A percentile compares a stretch with the other conserved stretches of the same genome.
Evolutionary conservation across 2,888 invertebrate species (phyloP).

Genomic region (Hirtodrosophila histrioides): DNA sequence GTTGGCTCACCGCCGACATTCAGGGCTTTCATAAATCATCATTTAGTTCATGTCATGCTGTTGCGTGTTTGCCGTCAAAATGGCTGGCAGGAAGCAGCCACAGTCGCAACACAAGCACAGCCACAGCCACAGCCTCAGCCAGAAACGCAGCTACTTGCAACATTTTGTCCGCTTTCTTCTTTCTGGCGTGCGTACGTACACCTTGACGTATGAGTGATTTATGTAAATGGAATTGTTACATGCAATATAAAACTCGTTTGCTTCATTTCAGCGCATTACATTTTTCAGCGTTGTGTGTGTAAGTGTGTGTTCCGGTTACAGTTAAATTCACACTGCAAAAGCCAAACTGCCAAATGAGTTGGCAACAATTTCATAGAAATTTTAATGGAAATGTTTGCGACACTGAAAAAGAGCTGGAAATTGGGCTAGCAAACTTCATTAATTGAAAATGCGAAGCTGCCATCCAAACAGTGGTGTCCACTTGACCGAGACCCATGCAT

Average conservation of each 20-base stretch:
- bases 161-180: slow-evolving; percentile 12
- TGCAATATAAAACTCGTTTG: slow-evolving; percentile 33
- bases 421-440: slow-evolving; percentile 35
- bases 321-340: slow-evolving; percentile 28
- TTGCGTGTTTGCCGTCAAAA: slow-evolving; percentile 61
- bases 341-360: slow-evolving; percentile 41
- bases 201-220: slow-evolving; percentile 71
- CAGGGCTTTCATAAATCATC: slow-evolving; percentile 61
- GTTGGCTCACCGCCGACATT: slow-evolving; percentile 10
- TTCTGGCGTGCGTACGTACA: slow-evolving; percentile 37
- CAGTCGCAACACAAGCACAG: neutral
- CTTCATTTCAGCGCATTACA: slow-evolving; percentile 34
- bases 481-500: slow-evolving; percentile 46
- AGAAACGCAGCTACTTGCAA: slow-evolving; percentile 31
- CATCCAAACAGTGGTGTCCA: slow-evolving; percentile 18
- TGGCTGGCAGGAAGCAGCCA: slow-evolving; percentile 30
- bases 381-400: slow-evolving; percentile 33
- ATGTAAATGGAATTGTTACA: slow-evolving; percentile 67
- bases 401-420: slow-evolving; percentile 19
- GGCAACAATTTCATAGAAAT: slow-evolving; percentile 36
- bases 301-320: slow-evolving; percentile 9
- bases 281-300: neutral
- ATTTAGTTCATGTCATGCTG: slow-evolving; percentile 67
- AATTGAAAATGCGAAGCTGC: slow-evolving; percentile 41
- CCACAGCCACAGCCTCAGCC: slow-evolving; percentile 6